Evolutionary conservation across 2,113 vertebrate species (phyloP), one percentile per base, ranked within the genome.

Genomic region (Axis porcinus): DNA sequence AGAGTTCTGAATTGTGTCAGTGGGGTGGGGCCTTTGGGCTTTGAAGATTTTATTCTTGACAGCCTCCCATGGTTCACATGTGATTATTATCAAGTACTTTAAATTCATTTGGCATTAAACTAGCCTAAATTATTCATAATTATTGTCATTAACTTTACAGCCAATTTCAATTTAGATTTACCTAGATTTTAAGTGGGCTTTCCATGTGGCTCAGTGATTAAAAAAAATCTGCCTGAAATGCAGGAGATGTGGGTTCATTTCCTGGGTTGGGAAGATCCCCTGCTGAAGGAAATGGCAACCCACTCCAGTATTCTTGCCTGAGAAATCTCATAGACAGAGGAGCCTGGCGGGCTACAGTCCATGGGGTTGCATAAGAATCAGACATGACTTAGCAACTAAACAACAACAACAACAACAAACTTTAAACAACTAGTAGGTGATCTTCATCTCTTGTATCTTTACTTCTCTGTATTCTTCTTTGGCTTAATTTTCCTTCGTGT

Each of bases 341-440:
- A 74, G 70, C 36, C 70, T 74, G 36, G 21, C 0, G 0, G 70
- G 70, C 70, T 74, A 25, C 11, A 25, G 11, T 25, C 70, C 5
- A 74, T 25, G 36, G 70, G n/a, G 21, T 40, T 40, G 36, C 67
- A 40, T 13, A 74, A 25, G 2, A 74, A 40, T 40, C 67, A 74
- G 36, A 23, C 36, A 74, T 74, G 67, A 40, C 36, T 25, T 43
- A 40, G 36, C 11, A 40, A 43, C 67, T 74, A 40, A 74, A 74
- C 67, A 74, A 25, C 3, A 67, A 55, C 7, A 74, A 40, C 54
- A 55, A n/a, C 7, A 74, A 43, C 36, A 74, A 43, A 43, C 57
- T 83, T 60, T 74, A 52, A 92, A 47, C 16, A 81, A 19, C 40
- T 30, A 13, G n/a, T 50, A 52, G 10, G 21, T n/a, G 27, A n/a